Base-by-base conservation (phyloP, 2,888 invertebrate genomes). In the Apotomis turbidana region DNA sequence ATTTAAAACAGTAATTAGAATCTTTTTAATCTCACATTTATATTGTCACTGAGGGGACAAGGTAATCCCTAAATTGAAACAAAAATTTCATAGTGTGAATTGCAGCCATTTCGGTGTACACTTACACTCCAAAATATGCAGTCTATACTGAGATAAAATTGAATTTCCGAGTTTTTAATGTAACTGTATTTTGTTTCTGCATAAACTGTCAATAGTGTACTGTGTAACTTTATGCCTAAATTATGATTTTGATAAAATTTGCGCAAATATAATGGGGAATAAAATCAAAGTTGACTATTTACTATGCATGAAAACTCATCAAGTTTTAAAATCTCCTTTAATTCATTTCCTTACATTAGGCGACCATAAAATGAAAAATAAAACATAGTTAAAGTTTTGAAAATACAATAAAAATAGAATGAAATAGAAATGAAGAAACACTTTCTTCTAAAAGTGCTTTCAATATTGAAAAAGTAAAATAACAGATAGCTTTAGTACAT, bases 391-490 rank as follows among this genome's bases (percentile, higher is more conserved):
- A 27, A 46, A 71, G 74, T 64, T 71, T 62, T 54, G 62, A 74
- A 66, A 73, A 73, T 76, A 78, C 71, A 75, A 74, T 76, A 70
- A 77, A 76, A 68, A 77, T 71, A 73, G 75, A 74, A 77, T 78
- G 78, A 80, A 77, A 80, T 81, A 70, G 81, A 77, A 73, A 77
- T 78, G 78, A 80, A 82, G 81, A 88, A 88, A 86, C 80, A 84
- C 89, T 90, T 90, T 84, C 78, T 80, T 81, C 74, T 75, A 83
- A 90, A 90, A 89, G 89, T 78, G 78, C 79, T 85, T 87, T 84
- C 84, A 76, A 78, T 73, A 61, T 70, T 64, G 64, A 77, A 74
- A 80, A 76, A 75, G 49, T 71, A 51, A 71, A 60, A 68, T 68
- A 51, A 68, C 74, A 77, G 75, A 75, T 49, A 68, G 69, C 68